phyloP scores from a whole-genome alignment of 1,140 invertebrate species.

The Brachionus paranguensis region DNA sequence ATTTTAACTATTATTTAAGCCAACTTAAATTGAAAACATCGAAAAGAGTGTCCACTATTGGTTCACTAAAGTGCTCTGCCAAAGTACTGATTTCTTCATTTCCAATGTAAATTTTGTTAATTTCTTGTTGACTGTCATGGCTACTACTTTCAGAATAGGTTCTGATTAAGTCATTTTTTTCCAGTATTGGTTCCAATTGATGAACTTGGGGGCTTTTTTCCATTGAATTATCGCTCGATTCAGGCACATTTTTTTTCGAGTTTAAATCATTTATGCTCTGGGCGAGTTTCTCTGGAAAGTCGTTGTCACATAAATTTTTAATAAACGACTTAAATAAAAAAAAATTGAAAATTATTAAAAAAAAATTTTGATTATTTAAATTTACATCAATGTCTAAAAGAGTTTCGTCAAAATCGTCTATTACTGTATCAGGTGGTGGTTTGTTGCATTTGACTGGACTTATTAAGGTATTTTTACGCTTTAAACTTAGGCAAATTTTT shows the following conservation, averaged over 20 bases:
- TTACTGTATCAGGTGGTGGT: no score
- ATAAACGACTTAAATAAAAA: conserved; percentile 29
- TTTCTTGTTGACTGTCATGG: background rate
- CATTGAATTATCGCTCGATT: background rate
- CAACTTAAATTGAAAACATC: conserved; percentile 15
- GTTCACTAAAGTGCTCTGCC: conserved; percentile 13
- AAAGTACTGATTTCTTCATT: conserved; percentile 21
- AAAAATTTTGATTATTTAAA: background rate
- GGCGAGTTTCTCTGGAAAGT: background rate
- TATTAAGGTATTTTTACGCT: background rate
- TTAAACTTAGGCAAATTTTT: background rate
- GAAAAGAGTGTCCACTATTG: background rate
- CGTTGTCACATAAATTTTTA: conserved; percentile 32
- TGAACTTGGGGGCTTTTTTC: background rate
- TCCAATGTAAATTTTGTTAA: background rate
- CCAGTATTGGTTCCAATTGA: background rate
- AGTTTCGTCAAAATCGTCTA: conserved; percentile 23
- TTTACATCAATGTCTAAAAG: conserved; percentile 20
- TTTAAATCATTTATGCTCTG: conserved; percentile 35
- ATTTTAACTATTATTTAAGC: background rate
- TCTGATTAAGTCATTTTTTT: background rate
- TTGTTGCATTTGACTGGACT: background rate
- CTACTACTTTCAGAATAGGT: background rate
- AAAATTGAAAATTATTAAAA: background rate
- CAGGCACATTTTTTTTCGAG: background rate